phyloP scores from a whole-genome alignment of 2,797 vertebrate species.

The Varecia variegata region DNA sequence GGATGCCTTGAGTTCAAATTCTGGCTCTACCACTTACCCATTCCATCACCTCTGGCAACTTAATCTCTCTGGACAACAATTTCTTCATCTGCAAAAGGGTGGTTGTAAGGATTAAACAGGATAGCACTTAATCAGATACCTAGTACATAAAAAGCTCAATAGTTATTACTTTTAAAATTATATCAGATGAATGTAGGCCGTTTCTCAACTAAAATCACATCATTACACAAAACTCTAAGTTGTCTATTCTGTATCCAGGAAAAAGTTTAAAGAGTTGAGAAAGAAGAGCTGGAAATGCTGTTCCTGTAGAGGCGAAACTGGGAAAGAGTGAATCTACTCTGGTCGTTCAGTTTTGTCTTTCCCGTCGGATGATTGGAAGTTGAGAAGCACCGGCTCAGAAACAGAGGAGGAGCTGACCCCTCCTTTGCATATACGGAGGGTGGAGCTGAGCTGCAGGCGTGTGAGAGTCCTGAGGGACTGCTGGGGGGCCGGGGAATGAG shows the following conservation, averaged over 20 bases:
- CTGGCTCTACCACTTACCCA: background rate
- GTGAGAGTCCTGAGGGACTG: background rate
- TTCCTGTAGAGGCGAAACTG: background rate
- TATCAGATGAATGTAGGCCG: background rate
- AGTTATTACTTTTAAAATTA: background rate
- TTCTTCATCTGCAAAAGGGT: background rate
- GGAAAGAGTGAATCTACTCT: background rate
- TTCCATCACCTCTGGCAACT: background rate
- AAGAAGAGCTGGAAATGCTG: background rate
- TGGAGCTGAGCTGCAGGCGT: background rate
- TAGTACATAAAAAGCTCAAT: background rate
- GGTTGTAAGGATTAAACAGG: background rate
- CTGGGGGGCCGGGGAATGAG: background rate
- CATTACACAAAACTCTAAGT: background rate
- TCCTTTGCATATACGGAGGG: background rate
- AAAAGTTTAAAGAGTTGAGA: background rate
- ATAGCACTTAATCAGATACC: background rate
- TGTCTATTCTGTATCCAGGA: background rate
- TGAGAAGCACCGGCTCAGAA: background rate
- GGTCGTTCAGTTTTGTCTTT: background rate
- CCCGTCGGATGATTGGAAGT: background rate
- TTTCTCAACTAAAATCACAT: slow-evolving; percentile 23
- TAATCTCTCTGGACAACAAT: background rate
- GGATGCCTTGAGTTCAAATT: background rate
- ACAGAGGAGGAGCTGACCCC: background rate